phyloP scores from a whole-genome alignment of 2,888 invertebrate genomes.

The Scaeva pyrastri region DNA sequence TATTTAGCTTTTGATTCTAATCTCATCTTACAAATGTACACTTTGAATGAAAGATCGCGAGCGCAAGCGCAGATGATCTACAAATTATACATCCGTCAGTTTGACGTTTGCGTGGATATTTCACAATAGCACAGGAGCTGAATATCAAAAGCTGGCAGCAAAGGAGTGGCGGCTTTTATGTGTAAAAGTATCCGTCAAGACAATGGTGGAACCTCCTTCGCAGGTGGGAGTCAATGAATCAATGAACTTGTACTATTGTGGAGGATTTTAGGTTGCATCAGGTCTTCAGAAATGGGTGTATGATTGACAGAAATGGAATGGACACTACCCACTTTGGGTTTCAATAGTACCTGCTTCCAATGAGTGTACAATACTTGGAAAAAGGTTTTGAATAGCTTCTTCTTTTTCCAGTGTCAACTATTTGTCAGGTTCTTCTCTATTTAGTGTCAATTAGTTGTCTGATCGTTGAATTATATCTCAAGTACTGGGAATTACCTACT shows the following conservation, averaged over 20 bases:
- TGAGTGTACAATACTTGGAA: too few relatives aligned
- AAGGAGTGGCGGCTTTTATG: conserved; percentile 15
- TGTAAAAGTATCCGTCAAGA: background rate
- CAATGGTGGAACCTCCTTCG: background rate
- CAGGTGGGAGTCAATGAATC: conserved; percentile 23
- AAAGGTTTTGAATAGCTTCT: too few relatives aligned
- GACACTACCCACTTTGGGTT: background rate
- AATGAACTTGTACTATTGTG: background rate
- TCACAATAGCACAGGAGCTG: conserved; percentile 59
- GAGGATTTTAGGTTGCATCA: background rate
- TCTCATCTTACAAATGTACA: conserved; percentile 38
- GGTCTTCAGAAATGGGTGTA: background rate
- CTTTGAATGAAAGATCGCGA: conserved; percentile 31
- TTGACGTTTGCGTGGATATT: conserved; percentile 50
- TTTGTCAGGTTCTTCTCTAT: too few relatives aligned
- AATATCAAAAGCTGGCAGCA: conserved; percentile 5
- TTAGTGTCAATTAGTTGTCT: too few relatives aligned
- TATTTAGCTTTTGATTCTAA: conserved; percentile 63
- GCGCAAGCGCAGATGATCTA: conserved; percentile 50
- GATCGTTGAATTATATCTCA: too few relatives aligned
- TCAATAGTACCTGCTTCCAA: too few relatives aligned
- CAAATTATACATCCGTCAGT: conserved; percentile 69
- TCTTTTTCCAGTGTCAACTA: too few relatives aligned
- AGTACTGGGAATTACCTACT: too few relatives aligned
- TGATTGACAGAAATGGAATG: conserved; percentile 1